These are phyloP conservation scores for Oreochromis tanganicae DNA, from an alignment of 2,113 vertebrate genomes.

Conservation along the genomic window DNA sequence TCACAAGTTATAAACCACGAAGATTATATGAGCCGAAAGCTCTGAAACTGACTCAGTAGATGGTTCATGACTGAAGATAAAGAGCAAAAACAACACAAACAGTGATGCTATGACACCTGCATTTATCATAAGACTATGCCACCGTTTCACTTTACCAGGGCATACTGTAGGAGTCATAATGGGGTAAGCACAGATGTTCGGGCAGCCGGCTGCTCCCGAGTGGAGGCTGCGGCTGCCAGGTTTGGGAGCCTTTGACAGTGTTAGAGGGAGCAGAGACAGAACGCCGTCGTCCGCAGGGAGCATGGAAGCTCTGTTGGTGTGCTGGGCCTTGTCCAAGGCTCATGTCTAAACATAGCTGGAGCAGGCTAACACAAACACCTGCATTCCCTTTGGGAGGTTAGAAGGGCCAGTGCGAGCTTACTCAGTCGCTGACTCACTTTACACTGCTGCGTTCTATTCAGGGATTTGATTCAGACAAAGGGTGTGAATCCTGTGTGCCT, in stretches of 20 bases:
- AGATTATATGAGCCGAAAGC: not conserved
- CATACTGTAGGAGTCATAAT: not conserved
- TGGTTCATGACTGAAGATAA: not conserved
- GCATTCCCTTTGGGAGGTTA: constrained; percentile 51
- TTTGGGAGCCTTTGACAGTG: constrained; percentile 35
- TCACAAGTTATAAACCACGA: not conserved
- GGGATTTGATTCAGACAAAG: constrained; percentile 44
- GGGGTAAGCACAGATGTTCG: constrained; percentile 41
- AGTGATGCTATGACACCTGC: not conserved
- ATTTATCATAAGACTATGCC: not conserved
- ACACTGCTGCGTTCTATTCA: constrained; percentile 16
- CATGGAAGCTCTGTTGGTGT: constrained; percentile 23
- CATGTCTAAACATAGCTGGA: constrained; percentile 61
- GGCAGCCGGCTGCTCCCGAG: constrained; percentile 28
- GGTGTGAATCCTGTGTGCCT: not conserved
- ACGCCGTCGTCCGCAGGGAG: constrained; percentile 23
- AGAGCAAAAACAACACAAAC: not conserved
- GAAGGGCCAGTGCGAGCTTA: constrained; percentile 18
- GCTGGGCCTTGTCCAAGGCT: constrained; percentile 56
- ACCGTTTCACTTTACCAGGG: not conserved
- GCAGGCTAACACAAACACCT: constrained; percentile 56
- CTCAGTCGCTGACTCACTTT: constrained; percentile 54
- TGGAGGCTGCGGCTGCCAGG: constrained; percentile 34
- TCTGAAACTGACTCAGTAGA: not conserved
- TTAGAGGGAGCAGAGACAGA: constrained; percentile 36